Conservation (phyloP, 2,888 invertebrate species). For the Hetaerina titia region DNA sequence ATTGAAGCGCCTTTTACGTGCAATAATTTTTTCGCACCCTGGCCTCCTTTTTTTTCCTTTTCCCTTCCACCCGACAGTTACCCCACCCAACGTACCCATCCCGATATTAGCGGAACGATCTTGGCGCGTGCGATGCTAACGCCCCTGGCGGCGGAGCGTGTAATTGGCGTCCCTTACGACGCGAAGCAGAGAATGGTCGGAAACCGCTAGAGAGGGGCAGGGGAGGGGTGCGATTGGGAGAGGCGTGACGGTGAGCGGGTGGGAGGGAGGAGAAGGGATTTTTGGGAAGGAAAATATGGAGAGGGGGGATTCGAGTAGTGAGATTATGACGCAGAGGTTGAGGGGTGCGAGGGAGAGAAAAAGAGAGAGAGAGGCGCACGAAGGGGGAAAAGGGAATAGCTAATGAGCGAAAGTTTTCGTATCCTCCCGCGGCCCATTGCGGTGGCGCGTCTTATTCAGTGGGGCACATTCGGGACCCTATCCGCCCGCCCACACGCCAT, state of each 20-base stretch:
- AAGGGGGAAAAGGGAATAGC: not conserved
- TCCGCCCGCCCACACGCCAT: not conserved
- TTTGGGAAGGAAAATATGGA: too few relatives aligned
- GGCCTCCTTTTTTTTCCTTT: not conserved
- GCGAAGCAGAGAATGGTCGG: not conserved
- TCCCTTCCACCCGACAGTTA: not conserved
- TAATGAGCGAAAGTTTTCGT: not conserved
- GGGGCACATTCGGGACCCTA: not conserved
- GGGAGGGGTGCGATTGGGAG: not conserved
- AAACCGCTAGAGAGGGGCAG: not conserved
- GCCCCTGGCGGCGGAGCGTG: slow-evolving; percentile 9
- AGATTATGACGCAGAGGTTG: too few relatives aligned
- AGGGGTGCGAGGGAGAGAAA: not conserved
- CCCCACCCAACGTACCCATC: not conserved
- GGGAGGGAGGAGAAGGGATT: too few relatives aligned
- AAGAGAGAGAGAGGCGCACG: not conserved
- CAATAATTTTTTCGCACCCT: not conserved
- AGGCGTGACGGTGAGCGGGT: too few relatives aligned
- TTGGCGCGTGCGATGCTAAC: slow-evolving; percentile 10
- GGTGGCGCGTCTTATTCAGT: not conserved
- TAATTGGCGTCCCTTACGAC: slow-evolving; percentile 9
- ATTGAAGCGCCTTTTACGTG: not conserved
- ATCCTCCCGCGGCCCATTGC: not conserved
- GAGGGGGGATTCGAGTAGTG: too few relatives aligned
- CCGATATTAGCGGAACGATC: not conserved